These are phyloP conservation scores for Nilaparvata lugens DNA, from an alignment of 1,140 invertebrate species.

Conservation along the genomic window DNA sequence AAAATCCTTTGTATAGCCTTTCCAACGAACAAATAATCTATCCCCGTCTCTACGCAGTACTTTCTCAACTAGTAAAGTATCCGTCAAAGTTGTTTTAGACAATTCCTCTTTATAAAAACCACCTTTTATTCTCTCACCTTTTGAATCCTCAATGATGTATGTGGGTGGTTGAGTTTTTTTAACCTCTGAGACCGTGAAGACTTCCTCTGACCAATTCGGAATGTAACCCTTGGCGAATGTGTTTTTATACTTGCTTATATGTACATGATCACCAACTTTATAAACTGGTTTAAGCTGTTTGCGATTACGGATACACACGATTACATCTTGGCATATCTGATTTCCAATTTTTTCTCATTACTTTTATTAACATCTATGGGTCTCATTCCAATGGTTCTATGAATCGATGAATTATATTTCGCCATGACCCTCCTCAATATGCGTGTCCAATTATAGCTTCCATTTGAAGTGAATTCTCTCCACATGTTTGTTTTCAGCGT, in stretches of 20 bases:
- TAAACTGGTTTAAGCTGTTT: slow-evolving; percentile 19
- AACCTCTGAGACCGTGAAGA: slow-evolving; percentile 17
- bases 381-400: slow-evolving; percentile 35
- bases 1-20: slow-evolving; percentile 28
- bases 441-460: slow-evolving; percentile 27
- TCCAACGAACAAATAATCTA: slow-evolving; percentile 33
- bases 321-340: slow-evolving; percentile 8
- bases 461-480: slow-evolving; percentile 29
- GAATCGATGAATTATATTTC: slow-evolving; percentile 36
- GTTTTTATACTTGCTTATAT: slow-evolving; percentile 22
- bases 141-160: slow-evolving; percentile 18
- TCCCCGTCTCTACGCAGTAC: slow-evolving; percentile 26
- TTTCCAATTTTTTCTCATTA: slow-evolving; percentile 23
- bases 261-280: slow-evolving; percentile 19
- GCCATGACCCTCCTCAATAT: slow-evolving; percentile 31
- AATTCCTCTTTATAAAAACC: slow-evolving; percentile 31
- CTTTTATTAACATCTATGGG: slow-evolving; percentile 31
- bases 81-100: slow-evolving; percentile 23
- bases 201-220: slow-evolving; percentile 17
- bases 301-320: no score
- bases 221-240: slow-evolving; percentile 22
- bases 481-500: slow-evolving; percentile 39
- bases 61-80: slow-evolving; percentile 32
- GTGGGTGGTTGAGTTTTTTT: slow-evolving; percentile 16
- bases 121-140: slow-evolving; percentile 21